These are phyloP conservation scores for Coreius guichenoti DNA, from an alignment of 2,797 vertebrate species.

Conservation along the genomic window DNA sequence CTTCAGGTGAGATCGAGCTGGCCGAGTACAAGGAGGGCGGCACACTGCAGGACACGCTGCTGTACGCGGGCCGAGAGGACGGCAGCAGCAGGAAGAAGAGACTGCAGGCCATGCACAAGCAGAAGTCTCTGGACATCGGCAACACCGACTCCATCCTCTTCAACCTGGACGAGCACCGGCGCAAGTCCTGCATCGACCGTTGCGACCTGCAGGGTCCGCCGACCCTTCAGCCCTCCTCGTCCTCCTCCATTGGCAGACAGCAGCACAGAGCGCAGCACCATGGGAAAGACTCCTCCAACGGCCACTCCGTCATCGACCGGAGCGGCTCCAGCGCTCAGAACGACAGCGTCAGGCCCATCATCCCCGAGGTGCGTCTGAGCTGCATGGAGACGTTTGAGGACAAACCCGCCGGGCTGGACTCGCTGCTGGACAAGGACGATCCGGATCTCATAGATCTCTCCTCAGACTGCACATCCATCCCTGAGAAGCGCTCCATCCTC, in stretches of 20 bases:
- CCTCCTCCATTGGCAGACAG: slow-evolving; percentile 66
- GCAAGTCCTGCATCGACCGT: slow-evolving; percentile 97
- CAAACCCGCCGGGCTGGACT: slow-evolving; percentile 80
- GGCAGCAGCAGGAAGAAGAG: slow-evolving; percentile 95
- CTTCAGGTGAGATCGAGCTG: slow-evolving; percentile 95
- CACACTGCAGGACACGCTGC: slow-evolving; percentile 92
- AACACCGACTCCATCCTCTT: slow-evolving; percentile 96
- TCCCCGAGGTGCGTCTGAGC: slow-evolving; percentile 95
- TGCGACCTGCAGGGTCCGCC: slow-evolving; percentile 84
- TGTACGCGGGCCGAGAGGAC: slow-evolving; percentile 95
- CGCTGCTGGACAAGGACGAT: slow-evolving; percentile 82
- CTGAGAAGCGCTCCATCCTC: slow-evolving; percentile 91
- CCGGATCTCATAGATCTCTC: slow-evolving; percentile 95
- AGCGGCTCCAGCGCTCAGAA: slow-evolving; percentile 65
- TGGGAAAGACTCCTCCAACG: slow-evolving; percentile 77
- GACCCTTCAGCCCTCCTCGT: slow-evolving; percentile 70
- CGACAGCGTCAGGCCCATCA: slow-evolving; percentile 84
- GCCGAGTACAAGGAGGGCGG: slow-evolving; percentile 95
- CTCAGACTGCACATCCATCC: slow-evolving; percentile 93
- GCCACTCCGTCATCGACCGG: slow-evolving; percentile 72
- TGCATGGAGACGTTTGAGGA: slow-evolving; percentile 96
- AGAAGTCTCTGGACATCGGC: slow-evolving; percentile 98
- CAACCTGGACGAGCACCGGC: slow-evolving; percentile 93
- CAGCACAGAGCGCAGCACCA: slow-evolving; percentile 71
- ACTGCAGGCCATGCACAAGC: slow-evolving; percentile 95